A percentile compares a stretch with the other conserved stretches of the same genome.
These are phyloP conservation scores for Nothocercus julius DNA, from an alignment of 2,113 vertebrate species.

Conservation along the genomic window DNA sequence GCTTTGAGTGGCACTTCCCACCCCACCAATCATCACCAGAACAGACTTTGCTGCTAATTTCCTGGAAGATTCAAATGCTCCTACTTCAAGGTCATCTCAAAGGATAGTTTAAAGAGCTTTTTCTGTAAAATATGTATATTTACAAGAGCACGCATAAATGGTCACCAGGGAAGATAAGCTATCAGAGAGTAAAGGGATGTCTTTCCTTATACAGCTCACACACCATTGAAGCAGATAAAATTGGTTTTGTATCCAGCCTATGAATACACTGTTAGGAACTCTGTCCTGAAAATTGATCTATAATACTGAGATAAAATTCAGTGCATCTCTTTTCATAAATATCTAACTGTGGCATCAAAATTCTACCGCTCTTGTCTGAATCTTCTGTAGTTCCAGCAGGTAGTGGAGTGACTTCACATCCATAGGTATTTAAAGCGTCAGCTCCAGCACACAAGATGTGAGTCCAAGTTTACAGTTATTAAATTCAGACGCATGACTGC, in stretches of 20 bases:
- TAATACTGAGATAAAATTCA: constrained; percentile 80
- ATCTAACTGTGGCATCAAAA: constrained; percentile 69
- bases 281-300: constrained; percentile 84
- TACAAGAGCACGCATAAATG: constrained; percentile 93
- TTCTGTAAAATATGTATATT: constrained; percentile 91
- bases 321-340: constrained; percentile 79
- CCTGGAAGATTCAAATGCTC: constrained; percentile 83
- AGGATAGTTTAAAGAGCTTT: constrained; percentile 82
- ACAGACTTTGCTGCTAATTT: constrained; percentile 84
- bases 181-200: constrained; percentile 93
- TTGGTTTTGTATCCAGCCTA: constrained; percentile 92
- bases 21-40: constrained; percentile 77
- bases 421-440: constrained; percentile 48
- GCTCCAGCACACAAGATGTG: background rate
- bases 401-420: background rate
- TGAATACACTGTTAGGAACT: constrained; percentile 82
- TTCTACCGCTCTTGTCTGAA: constrained; percentile 54
- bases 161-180: constrained; percentile 93
- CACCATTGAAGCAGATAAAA: constrained; percentile 97
- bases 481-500: constrained; percentile 35
- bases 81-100: constrained; percentile 86
- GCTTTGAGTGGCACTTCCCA: constrained; percentile 81
- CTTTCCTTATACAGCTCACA: constrained; percentile 93
- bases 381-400: constrained; percentile 46
- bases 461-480: constrained; percentile 61